These are phyloP conservation scores for Noturus placidus DNA, from an alignment of 2,113 vertebrate genomes.

Conservation along the genomic window DNA sequence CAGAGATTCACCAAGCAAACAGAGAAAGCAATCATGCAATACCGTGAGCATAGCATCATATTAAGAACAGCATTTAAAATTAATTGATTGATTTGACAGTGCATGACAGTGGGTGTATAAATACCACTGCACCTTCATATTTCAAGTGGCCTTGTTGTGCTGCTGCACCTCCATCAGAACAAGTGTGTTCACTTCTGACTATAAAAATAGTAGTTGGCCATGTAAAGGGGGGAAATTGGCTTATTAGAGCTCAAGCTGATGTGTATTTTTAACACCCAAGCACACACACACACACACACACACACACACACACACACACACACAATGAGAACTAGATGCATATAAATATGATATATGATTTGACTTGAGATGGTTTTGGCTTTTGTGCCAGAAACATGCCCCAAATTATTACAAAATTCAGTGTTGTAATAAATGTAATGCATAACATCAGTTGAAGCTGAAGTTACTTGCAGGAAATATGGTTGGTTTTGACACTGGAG, in stretches of 20 bases:
- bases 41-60: background rate
- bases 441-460: slow-evolving; percentile 1
- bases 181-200: background rate
- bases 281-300: background rate
- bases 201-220: background rate
- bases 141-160: background rate
- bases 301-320: background rate
- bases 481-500: slow-evolving; percentile 3
- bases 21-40: background rate
- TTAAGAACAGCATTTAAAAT: background rate
- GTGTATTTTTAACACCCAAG: background rate
- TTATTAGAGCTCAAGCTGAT: background rate
- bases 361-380: background rate
- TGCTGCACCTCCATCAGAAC: background rate
- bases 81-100: background rate
- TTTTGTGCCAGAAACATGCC: background rate
- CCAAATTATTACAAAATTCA: background rate
- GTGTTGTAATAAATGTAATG: slow-evolving; percentile 20
- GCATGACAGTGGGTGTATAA: background rate
- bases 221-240: background rate
- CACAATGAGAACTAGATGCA: background rate
- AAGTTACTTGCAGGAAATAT: background rate
- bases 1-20: background rate
- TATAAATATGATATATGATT: background rate
- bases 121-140: background rate